A percentile compares a stretch with the other conserved stretches of the same genome.
phyloP scores from a whole-genome alignment of 2,797 vertebrate genomes.

The Sebastes iracundus region DNA sequence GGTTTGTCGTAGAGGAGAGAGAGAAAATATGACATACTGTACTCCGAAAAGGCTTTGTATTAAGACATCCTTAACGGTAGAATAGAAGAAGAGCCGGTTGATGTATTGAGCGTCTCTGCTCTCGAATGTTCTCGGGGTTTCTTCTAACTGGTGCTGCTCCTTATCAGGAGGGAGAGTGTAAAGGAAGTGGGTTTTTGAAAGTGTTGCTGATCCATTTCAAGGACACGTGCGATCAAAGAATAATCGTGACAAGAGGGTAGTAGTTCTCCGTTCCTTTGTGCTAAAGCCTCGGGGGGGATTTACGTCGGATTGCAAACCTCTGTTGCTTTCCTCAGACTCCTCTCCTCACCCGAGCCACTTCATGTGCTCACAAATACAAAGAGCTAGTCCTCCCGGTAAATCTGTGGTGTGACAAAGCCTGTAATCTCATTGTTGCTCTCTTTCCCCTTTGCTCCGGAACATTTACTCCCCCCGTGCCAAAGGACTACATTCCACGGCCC shows the following conservation, averaged over 20 bases:
- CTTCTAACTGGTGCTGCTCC: constrained; percentile 59
- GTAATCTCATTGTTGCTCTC: constrained; percentile 56
- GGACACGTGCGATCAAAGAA: constrained; percentile 40
- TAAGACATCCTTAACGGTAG: neutral
- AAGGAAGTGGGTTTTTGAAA: constrained; percentile 26
- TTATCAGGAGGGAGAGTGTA: constrained; percentile 19
- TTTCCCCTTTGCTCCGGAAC: constrained; percentile 24
- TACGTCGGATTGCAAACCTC: constrained; percentile 29
- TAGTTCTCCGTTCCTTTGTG: constrained; percentile 34
- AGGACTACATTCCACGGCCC: constrained; percentile 61
- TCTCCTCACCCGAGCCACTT: constrained; percentile 27
- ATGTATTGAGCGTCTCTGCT: constrained; percentile 28
- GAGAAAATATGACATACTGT: neutral
- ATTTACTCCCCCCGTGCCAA: constrained; percentile 49
- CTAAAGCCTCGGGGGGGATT: constrained; percentile 31
- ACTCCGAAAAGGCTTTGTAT: constrained; percentile 12
- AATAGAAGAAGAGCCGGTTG: neutral
- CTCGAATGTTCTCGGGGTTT: constrained; percentile 48
- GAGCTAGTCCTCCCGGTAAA: constrained; percentile 37
- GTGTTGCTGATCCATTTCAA: constrained; percentile 45
- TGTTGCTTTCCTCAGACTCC: constrained; percentile 31
- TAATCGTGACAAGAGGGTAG: constrained; percentile 1
- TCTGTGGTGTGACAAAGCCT: constrained; percentile 59
- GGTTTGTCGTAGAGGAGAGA: constrained; percentile 24
- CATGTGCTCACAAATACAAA: constrained; percentile 42